phyloP scores from a whole-genome alignment of 30 jellyfish, hydroid and myxozoan species.

The Sanderia malayensis region DNA sequence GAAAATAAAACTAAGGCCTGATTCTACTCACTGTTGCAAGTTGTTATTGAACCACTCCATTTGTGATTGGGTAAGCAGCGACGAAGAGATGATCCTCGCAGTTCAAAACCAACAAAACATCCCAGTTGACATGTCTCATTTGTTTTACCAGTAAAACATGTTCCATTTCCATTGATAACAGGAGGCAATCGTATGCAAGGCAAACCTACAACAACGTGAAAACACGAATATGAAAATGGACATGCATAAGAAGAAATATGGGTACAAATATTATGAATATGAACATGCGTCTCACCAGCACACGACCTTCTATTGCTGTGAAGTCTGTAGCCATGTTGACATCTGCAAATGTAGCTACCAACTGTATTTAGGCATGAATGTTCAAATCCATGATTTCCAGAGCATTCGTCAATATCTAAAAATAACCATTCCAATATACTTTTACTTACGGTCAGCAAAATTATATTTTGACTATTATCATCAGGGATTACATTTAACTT shows the following conservation, averaged over 20 bases:
- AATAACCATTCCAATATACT: too few species aligned
- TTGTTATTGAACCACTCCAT: slow-evolving; percentile 68
- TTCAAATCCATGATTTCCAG: slow-evolving; percentile 39
- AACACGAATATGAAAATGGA: too few species aligned
- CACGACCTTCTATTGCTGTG: slow-evolving; percentile 50
- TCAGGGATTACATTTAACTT: too few species aligned
- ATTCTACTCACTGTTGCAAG: too few species aligned
- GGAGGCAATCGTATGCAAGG: slow-evolving; percentile 72
- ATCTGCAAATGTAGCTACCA: slow-evolving; percentile 55
- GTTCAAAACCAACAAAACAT: slow-evolving; percentile 51
- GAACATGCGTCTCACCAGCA: slow-evolving; percentile 50
- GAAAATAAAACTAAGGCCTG: too few species aligned
- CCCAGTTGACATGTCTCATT: slow-evolving; percentile 48
- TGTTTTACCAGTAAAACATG: slow-evolving; percentile 68
- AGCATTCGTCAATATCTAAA: slow-evolving; percentile 64
- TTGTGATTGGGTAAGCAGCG: slow-evolving; percentile 56
- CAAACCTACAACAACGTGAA: too few species aligned
- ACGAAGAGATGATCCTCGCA: slow-evolving; percentile 57
- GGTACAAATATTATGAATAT: too few species aligned
- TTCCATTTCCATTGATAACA: slow-evolving; percentile 54
- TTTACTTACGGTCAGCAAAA: too few species aligned
- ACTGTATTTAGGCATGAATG: slow-evolving; percentile 49
- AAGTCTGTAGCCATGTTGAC: slow-evolving; percentile 46
- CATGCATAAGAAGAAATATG: too few species aligned
- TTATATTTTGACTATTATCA: too few species aligned